These are phyloP conservation scores for Leptinotarsa lineolata DNA, from an alignment of 1,140 invertebrate species.

Conservation along the genomic window DNA sequence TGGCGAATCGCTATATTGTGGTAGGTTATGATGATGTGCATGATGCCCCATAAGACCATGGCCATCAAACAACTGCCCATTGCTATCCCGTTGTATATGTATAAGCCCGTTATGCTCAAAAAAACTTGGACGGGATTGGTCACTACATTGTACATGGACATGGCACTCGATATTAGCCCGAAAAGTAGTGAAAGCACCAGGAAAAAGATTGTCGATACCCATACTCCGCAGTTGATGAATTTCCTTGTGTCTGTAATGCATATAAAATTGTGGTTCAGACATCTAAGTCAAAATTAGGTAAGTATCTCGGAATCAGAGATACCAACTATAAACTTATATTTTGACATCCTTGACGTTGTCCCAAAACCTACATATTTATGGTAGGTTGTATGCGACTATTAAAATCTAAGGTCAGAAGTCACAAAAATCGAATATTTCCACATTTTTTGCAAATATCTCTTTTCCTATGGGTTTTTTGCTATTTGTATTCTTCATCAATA, in stretches of 20 bases:
- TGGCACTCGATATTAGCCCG: conserved; percentile 36
- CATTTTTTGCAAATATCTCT: too few species aligned
- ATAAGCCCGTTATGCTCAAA: conserved; percentile 34
- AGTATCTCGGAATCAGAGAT: too few species aligned
- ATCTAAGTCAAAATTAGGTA: too few species aligned
- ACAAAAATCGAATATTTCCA: too few species aligned
- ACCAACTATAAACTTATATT: too few species aligned
- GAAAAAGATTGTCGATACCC: conserved; percentile 44
- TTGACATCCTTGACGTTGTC: too few species aligned
- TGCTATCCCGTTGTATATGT: conserved; percentile 31
- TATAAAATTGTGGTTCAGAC: too few species aligned
- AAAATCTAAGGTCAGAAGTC: too few species aligned
- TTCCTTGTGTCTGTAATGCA: conserved; percentile 17
- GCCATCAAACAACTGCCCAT: conserved; percentile 22
- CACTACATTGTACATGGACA: conserved; percentile 45
- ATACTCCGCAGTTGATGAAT: conserved; percentile 47
- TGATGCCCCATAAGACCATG: conserved; percentile 34
- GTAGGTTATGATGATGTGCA: conserved; percentile 29
- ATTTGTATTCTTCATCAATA: too few species aligned
- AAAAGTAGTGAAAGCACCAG: conserved; percentile 38
- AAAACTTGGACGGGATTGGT: conserved; percentile 41
- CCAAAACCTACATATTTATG: too few species aligned
- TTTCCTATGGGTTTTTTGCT: too few species aligned
- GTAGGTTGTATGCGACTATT: too few species aligned
- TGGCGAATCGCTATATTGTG: conserved; percentile 34